Percentiles rank a stretch among this genome's conserved stretches.
These are phyloP conservation scores for Cirrhinus molitorella DNA, from an alignment of 2,797 vertebrate genomes.

Conservation along the genomic window DNA sequence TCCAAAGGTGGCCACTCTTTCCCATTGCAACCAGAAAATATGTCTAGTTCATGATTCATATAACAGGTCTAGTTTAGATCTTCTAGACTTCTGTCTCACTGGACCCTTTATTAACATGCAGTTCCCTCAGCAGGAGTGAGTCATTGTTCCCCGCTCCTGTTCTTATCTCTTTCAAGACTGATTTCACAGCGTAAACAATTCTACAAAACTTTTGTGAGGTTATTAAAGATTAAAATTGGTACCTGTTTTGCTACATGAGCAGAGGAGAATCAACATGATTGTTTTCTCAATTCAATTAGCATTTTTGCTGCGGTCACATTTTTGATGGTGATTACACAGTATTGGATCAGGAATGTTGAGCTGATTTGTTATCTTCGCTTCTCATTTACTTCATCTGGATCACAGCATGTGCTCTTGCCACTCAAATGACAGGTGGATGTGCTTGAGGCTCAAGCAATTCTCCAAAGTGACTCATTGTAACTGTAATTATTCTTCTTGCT, in stretches of 20 bases:
- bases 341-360: conserved; percentile 4
- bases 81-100: conserved; percentile 7
- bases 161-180: neutral
- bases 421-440: conserved; percentile 4
- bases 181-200: conserved; percentile 18
- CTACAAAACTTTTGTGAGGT: neutral
- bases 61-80: neutral
- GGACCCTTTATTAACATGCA: conserved; percentile 19
- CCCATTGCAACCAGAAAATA: neutral
- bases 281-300: conserved; percentile 36
- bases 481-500: conserved; percentile 22
- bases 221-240: neutral
- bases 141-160: neutral
- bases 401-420: conserved; percentile 21
- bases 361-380: neutral
- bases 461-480: conserved; percentile 22
- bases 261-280: conserved; percentile 26
- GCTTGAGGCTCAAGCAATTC: conserved; percentile 8
- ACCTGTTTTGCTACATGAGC: neutral
- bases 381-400: conserved; percentile 13
- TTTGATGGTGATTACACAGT: conserved; percentile 25
- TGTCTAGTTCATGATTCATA: neutral
- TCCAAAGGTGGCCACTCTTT: neutral
- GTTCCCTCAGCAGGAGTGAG: conserved; percentile 2
- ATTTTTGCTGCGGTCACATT: conserved; percentile 4